Conservation (phyloP, 2,113 vertebrate species). For the Saccopteryx leptura region DNA sequence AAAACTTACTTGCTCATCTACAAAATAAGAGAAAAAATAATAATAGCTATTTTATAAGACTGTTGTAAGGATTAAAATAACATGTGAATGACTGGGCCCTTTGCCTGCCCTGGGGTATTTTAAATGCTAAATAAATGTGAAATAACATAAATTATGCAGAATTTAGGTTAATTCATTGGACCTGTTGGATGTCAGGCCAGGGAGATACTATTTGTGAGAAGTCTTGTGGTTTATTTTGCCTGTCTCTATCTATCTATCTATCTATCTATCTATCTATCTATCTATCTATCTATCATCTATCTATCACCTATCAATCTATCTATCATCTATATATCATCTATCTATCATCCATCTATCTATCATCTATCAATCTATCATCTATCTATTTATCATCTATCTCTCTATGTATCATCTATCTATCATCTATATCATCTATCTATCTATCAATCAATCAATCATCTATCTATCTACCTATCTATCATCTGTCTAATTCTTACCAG, state of each 20-base stretch:
- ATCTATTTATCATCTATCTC: neutral
- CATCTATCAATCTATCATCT: neutral
- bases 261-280: neutral
- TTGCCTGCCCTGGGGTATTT: neutral
- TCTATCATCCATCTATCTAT: no score
- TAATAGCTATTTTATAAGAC: neutral
- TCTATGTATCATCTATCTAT: no score
- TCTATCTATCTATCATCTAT: neutral
- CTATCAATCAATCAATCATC: no score
- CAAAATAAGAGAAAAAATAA: conserved; percentile 39
- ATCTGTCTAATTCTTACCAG: conserved; percentile 27
- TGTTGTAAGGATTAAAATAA: neutral
- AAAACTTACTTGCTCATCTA: neutral
- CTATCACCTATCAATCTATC: neutral
- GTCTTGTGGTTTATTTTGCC: neutral
- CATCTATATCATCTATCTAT: neutral
- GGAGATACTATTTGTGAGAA: neutral
- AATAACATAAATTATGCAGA: neutral
- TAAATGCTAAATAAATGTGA: conserved; percentile 51
- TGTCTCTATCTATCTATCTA: neutral
- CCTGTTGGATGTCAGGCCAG: neutral
- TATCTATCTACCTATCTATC: no score
- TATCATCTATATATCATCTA: neutral
- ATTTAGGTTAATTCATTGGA: neutral
- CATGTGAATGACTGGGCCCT: neutral